These are phyloP conservation scores for Spodoptera littoralis DNA, from an alignment of 2,888 invertebrate species.

Conservation along the genomic window DNA sequence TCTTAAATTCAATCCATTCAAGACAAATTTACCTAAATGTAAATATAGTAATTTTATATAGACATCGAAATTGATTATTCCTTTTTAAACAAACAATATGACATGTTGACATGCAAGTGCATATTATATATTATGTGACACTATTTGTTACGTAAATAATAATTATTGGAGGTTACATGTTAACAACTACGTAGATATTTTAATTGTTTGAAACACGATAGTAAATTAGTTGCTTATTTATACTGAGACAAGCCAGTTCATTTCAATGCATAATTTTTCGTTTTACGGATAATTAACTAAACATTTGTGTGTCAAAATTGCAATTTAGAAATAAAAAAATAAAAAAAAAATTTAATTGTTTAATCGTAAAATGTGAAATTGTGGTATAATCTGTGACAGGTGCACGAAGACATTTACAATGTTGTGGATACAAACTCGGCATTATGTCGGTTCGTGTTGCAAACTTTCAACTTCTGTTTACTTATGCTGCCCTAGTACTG, in stretches of 20 bases:
- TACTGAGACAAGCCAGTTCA: neutral
- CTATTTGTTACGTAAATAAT: constrained; percentile 7
- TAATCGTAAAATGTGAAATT: too few species aligned
- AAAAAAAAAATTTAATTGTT: too few species aligned
- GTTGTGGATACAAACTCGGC: constrained; percentile 31
- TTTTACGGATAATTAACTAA: neutral
- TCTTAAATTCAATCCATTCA: too few species aligned
- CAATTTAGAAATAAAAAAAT: too few species aligned
- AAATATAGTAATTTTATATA: too few species aligned
- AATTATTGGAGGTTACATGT: constrained; percentile 3
- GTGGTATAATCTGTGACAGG: constrained; percentile 14
- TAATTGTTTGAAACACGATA: constrained; percentile 32
- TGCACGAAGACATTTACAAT: constrained; percentile 11
- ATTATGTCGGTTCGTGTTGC: constrained; percentile 35
- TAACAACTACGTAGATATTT: neutral
- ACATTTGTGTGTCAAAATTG: neutral
- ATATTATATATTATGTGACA: neutral
- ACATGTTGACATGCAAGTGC: constrained; percentile 12
- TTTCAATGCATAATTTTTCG: neutral
- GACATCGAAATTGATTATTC: too few species aligned
- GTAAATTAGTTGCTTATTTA: constrained; percentile 1
- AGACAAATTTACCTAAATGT: too few species aligned
- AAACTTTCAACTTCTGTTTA: constrained; percentile 31
- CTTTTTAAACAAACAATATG: constrained; percentile 9
- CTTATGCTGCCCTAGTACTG: constrained; percentile 17